These are phyloP conservation scores for Cavia aperea DNA, from an alignment of 2,113 vertebrate species.

Conservation along the genomic window DNA sequence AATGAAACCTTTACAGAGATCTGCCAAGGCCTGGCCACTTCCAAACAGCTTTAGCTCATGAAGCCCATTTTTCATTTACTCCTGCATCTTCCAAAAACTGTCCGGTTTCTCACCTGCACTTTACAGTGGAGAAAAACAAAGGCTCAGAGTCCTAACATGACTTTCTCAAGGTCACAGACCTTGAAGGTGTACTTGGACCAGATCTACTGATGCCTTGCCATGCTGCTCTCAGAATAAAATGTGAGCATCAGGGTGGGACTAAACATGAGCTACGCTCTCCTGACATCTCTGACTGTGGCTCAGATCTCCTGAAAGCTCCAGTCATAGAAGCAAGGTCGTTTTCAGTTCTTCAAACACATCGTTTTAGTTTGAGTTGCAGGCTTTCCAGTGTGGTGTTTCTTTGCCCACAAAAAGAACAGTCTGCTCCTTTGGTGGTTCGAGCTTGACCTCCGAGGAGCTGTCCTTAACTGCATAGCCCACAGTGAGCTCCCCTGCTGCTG, in stretches of 20 bases:
- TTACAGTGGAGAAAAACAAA: constrained; percentile 11
- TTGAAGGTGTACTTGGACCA: background rate
- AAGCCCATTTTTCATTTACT: background rate
- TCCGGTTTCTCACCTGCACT: background rate
- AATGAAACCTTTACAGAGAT: background rate
- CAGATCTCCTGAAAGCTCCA: background rate
- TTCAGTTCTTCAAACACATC: background rate
- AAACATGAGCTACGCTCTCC: background rate
- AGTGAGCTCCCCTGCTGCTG: background rate
- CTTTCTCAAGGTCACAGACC: background rate
- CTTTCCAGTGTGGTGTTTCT: background rate
- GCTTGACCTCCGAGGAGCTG: background rate
- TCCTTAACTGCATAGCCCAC: background rate
- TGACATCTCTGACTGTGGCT: background rate
- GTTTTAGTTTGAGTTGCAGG: background rate
- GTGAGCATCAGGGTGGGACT: background rate
- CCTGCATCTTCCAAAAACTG: background rate
- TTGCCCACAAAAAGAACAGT: background rate
- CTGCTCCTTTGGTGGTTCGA: background rate
- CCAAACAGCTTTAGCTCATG: background rate
- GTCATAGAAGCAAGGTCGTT: background rate
- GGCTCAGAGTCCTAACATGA: background rate
- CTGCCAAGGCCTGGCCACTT: background rate
- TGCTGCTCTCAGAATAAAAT: background rate
- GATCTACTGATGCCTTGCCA: background rate